phyloP scores from a whole-genome alignment of 2,888 invertebrate genomes.

The Mesopsocus fuscifrons region DNA sequence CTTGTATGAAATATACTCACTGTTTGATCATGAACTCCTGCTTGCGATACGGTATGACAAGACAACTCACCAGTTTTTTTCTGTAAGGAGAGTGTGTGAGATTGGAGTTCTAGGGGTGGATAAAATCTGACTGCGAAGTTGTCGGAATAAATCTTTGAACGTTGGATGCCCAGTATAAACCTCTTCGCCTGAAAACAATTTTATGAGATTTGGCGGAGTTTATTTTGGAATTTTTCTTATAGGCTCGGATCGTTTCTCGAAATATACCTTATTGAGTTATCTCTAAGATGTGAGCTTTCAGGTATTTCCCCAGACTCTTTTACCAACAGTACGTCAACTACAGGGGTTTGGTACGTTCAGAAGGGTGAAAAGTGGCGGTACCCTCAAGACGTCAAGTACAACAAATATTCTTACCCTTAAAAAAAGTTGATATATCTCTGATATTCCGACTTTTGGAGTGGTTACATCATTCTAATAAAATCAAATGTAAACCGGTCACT shows the following conservation, averaged over 20 bases:
- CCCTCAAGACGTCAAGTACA: neutral
- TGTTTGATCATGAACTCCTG: neutral
- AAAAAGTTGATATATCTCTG: too few species aligned
- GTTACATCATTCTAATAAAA: slow-evolving; percentile 3
- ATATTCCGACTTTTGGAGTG: slow-evolving; percentile 4
- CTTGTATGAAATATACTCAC: neutral
- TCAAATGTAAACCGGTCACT: slow-evolving; percentile 8
- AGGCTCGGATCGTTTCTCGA: too few species aligned
- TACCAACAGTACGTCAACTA: too few species aligned
- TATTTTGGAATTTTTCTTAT: neutral
- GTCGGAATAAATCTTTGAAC: slow-evolving; percentile 41
- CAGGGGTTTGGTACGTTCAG: too few species aligned
- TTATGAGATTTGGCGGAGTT: neutral
- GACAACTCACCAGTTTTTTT: slow-evolving; percentile 48
- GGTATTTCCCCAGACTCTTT: too few species aligned
- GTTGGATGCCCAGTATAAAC: slow-evolving; percentile 40
- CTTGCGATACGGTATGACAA: neutral
- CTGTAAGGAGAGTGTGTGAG: slow-evolving; percentile 52
- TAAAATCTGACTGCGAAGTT: slow-evolving; percentile 46
- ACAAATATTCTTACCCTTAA: neutral
- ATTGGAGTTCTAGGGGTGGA: slow-evolving; percentile 48
- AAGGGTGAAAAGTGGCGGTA: too few species aligned
- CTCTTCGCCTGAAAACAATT: slow-evolving; percentile 29
- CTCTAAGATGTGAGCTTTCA: too few species aligned
- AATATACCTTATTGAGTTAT: too few species aligned